Evolutionary conservation across 2,797 vertebrate species (phyloP).

Genomic region (Podargus strigoides): DNA sequence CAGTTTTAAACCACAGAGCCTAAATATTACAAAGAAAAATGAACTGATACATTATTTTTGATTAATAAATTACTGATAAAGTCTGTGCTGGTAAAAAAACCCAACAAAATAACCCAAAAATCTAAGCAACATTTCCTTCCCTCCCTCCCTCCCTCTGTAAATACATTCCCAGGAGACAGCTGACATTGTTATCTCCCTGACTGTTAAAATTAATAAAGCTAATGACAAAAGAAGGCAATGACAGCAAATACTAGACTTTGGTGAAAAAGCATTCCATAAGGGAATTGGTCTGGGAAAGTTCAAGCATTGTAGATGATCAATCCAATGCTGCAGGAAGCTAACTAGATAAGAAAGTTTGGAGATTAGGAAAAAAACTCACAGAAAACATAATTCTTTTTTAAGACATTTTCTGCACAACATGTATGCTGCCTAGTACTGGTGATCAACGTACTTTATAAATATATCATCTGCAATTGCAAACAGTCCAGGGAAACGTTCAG

Average conservation of each 20-base stretch:
- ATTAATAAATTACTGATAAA: background rate
- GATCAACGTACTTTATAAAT: background rate
- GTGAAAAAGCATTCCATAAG: background rate
- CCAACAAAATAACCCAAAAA: background rate
- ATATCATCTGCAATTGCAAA: background rate
- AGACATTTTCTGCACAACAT: background rate
- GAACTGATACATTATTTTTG: constrained; percentile 7
- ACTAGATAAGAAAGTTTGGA: background rate
- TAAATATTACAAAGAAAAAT: constrained; percentile 48
- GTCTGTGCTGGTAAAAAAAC: background rate
- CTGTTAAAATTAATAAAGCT: background rate
- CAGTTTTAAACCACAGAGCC: constrained; percentile 34
- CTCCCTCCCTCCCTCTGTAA: background rate
- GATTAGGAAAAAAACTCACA: background rate
- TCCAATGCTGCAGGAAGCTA: background rate
- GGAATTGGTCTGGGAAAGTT: background rate
- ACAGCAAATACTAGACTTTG: background rate
- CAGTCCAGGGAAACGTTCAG: background rate
- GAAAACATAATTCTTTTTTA: background rate
- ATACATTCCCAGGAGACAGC: background rate
- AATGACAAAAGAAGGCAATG: background rate
- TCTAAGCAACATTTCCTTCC: background rate
- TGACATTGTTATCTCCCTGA: background rate
- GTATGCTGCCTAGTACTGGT: background rate
- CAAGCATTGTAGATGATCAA: background rate